Conservation (phyloP, 2,888 invertebrate genomes). For the Timema podura region DNA sequence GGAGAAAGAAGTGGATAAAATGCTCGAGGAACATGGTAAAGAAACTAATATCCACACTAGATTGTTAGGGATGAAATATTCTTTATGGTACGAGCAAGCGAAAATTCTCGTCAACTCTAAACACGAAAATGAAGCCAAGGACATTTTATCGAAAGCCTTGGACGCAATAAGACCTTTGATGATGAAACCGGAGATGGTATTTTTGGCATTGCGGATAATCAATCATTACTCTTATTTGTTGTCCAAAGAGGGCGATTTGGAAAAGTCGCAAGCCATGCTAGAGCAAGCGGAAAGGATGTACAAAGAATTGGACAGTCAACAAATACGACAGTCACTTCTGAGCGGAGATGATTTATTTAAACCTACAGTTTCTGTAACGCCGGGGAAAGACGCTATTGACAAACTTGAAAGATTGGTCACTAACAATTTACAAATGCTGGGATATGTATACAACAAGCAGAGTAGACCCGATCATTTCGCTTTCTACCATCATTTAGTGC, state of each 20-base stretch:
- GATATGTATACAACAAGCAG: conserved; percentile 55
- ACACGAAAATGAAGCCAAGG: not conserved
- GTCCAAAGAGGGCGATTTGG: conserved; percentile 1
- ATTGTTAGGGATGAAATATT: conserved; percentile 6
- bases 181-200: conserved; percentile 5
- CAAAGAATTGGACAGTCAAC: not conserved
- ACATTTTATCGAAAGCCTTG: not conserved
- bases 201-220: not conserved
- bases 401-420: conserved; percentile 57
- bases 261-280: not conserved
- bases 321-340: not conserved
- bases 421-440: conserved; percentile 60
- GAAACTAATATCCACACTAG: not conserved
- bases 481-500: conserved; percentile 53
- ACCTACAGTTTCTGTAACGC: not conserved
- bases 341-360: conserved; percentile 14
- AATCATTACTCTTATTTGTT: conserved; percentile 1
- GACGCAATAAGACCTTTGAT: not conserved
- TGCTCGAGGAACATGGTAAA: not conserved
- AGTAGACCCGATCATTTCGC: conserved; percentile 52
- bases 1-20: not conserved
- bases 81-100: conserved; percentile 3
- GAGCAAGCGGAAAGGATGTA: conserved; percentile 3
- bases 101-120: not conserved
- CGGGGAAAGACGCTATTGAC: conserved; percentile 10